phyloP scores from a whole-genome alignment of 2,888 invertebrate species.

The Metacarcinus magister region DNA sequence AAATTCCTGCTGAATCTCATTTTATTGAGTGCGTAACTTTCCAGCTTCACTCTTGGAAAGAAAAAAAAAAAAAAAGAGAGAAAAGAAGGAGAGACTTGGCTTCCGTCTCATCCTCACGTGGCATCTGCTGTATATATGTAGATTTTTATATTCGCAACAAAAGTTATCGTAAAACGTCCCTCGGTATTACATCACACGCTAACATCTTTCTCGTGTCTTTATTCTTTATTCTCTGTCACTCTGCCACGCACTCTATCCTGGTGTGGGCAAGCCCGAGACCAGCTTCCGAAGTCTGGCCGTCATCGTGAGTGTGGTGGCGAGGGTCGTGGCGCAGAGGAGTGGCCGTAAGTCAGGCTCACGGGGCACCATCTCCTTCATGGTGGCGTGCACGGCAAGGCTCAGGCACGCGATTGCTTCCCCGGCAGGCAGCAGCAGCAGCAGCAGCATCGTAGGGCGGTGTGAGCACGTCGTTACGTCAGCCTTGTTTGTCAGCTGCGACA shows the following conservation, averaged over 20 bases:
- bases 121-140: background rate
- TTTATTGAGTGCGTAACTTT: slow-evolving; percentile 15
- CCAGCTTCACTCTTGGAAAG: background rate
- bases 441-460: too few relatives aligned
- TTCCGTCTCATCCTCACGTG: background rate
- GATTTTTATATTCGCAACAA: background rate
- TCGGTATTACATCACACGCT: background rate
- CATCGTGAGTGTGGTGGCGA: background rate
- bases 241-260: background rate
- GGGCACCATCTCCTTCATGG: background rate
- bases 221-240: background rate
- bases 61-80: background rate
- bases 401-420: background rate
- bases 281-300: background rate
- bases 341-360: background rate
- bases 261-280: background rate
- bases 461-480: background rate
- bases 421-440: background rate
- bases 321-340: background rate
- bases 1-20: background rate
- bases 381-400: background rate
- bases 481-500: background rate
- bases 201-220: background rate
- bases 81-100: background rate
- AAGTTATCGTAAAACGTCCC: background rate